A percentile compares a stretch with the other conserved stretches of the same genome.
phyloP scores from a whole-genome alignment of 2,797 vertebrate genomes.

The Pogonophryne albipinna region DNA sequence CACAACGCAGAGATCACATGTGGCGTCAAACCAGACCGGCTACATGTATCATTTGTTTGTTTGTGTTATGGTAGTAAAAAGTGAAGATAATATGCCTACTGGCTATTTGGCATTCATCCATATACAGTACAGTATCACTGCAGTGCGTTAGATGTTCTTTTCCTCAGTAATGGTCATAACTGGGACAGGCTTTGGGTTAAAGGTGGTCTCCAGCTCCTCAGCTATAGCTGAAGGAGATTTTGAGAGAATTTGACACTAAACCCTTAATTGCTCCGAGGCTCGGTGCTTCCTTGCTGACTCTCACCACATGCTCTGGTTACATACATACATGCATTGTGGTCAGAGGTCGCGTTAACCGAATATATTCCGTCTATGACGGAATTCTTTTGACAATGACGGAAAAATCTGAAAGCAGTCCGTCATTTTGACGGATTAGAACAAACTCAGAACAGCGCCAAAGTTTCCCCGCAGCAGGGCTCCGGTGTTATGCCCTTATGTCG shows the following conservation, averaged over 20 bases:
- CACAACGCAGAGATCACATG: too few relatives aligned
- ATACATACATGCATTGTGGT: slow-evolving; percentile 36
- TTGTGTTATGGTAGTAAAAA: neutral
- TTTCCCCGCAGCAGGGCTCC: too few relatives aligned
- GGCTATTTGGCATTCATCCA: slow-evolving; percentile 6
- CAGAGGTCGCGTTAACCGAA: too few relatives aligned
- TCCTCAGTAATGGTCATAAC: slow-evolving; percentile 29
- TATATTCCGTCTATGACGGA: too few relatives aligned
- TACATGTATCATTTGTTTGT: neutral
- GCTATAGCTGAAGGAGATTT: neutral
- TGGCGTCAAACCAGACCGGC: too few relatives aligned
- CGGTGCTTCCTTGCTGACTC: slow-evolving; percentile 26
- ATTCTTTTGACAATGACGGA: too few relatives aligned
- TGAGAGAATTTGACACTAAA: slow-evolving; percentile 28
- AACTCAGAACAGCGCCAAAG: too few relatives aligned
- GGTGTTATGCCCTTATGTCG: too few relatives aligned
- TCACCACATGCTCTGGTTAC: slow-evolving; percentile 35
- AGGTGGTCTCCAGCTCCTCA: slow-evolving; percentile 52
- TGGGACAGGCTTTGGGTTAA: slow-evolving; percentile 46
- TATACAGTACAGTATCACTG: neutral
- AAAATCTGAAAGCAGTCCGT: too few relatives aligned
- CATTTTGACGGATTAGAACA: too few relatives aligned
- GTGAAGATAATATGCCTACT: neutral
- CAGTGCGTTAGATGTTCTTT: neutral
- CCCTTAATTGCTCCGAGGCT: slow-evolving; percentile 62